Evolutionary conservation across 2,888 invertebrate species (phyloP).

Genomic region (Dryococelus australis): DNA sequence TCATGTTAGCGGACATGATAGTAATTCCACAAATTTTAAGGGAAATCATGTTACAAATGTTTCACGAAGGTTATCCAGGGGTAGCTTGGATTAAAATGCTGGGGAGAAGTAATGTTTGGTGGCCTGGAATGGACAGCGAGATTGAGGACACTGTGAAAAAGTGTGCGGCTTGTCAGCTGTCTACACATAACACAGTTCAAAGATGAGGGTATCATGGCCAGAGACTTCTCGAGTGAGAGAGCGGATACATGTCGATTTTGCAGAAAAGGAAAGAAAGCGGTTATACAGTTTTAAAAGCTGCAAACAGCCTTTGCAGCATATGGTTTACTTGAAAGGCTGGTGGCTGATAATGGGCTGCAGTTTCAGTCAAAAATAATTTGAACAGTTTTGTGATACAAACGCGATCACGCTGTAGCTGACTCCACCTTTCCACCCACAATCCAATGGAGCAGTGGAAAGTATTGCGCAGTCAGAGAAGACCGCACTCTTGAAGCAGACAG

Average conservation of each 20-base stretch:
- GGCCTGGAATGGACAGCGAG: neutral
- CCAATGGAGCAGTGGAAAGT: conserved; percentile 34
- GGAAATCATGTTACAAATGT: conserved; percentile 7
- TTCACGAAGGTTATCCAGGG: conserved; percentile 31
- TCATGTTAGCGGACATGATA: neutral
- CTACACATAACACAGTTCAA: neutral
- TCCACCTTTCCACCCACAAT: conserved; percentile 33
- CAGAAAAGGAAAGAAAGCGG: neutral
- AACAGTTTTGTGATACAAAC: conserved; percentile 17
- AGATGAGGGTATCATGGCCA: conserved; percentile 2
- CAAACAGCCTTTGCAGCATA: neutral
- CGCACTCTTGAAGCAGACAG: neutral
- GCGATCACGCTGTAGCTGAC: conserved; percentile 13
- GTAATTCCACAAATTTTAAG: neutral
- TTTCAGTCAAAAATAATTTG: conserved; percentile 33
- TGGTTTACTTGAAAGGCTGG: conserved; percentile 29
- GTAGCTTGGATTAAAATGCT: conserved; percentile 21
- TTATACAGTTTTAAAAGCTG: conserved; percentile 23
- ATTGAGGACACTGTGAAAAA: neutral
- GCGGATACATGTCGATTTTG: conserved; percentile 36
- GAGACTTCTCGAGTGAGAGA: conserved; percentile 21
- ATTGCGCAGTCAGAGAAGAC: too few species aligned
- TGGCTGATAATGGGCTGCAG: conserved; percentile 36
- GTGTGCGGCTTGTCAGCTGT: neutral
- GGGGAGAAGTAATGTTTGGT: conserved; percentile 12